A percentile compares a stretch with the other conserved stretches of the same genome.
phyloP scores from a whole-genome alignment of 2,888 invertebrate species.

The Acholoe squamosa region DNA sequence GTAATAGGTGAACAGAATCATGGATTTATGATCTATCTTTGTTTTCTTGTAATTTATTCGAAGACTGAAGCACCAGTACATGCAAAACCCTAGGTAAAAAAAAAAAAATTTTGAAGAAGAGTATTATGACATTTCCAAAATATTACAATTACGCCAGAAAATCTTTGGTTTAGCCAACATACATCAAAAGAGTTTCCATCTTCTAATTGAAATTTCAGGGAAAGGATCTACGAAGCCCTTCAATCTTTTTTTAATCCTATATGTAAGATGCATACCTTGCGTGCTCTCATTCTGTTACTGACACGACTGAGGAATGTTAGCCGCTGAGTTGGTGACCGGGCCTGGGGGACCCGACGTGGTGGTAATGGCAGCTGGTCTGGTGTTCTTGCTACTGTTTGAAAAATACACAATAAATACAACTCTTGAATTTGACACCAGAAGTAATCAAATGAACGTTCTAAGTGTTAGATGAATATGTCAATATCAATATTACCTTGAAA shows the following conservation, averaged over 20 bases:
- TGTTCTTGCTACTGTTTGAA: constrained; percentile 35
- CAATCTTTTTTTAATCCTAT: too few relatives aligned
- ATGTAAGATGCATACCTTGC: constrained; percentile 29
- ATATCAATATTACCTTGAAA: too few relatives aligned
- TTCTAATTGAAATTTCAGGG: too few relatives aligned
- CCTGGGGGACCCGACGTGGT: not conserved
- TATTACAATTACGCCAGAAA: not conserved
- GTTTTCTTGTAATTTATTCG: too few relatives aligned
- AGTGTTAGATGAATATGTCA: too few relatives aligned
- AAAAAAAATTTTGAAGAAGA: not conserved
- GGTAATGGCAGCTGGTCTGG: constrained; percentile 41
- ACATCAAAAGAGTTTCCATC: not conserved
- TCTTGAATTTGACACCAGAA: too few relatives aligned
- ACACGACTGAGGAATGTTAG: constrained; percentile 32
- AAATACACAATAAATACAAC: not conserved
- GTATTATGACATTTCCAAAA: not conserved
- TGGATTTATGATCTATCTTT: too few relatives aligned
- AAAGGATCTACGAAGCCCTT: too few relatives aligned
- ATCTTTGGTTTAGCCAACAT: not conserved
- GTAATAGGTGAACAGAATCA: too few relatives aligned
- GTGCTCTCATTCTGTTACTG: constrained; percentile 44
- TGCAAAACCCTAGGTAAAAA: too few relatives aligned
- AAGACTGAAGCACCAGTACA: too few relatives aligned
- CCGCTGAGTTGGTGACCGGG: constrained; percentile 35
- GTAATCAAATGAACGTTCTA: too few relatives aligned